Conservation (phyloP, 1,140 invertebrate genomes). For the Coboldia fuscipes region DNA sequence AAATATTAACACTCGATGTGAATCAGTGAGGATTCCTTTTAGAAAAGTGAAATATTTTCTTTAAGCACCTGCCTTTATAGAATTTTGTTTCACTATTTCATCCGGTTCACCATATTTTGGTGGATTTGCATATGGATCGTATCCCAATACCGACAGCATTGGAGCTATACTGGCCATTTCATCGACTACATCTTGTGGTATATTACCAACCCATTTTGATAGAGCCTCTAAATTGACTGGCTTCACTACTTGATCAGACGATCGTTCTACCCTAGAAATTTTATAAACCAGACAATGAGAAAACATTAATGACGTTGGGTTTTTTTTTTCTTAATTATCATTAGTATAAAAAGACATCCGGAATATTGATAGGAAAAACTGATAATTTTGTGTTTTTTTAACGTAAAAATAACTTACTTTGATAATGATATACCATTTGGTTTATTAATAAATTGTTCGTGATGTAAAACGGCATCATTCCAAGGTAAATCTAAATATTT, state of each 20-base stretch:
- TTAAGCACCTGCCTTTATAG: slow-evolving; percentile 26
- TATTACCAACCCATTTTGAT: slow-evolving; percentile 86
- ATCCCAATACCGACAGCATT: slow-evolving; percentile 78
- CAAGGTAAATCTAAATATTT: slow-evolving; percentile 83
- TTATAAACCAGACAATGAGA: slow-evolving; percentile 3
- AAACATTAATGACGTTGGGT: background rate
- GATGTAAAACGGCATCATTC: slow-evolving; percentile 90
- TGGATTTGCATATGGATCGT: slow-evolving; percentile 85
- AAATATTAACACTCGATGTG: too few relatives aligned
- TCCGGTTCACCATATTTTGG: slow-evolving; percentile 82
- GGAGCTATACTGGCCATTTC: slow-evolving; percentile 84
- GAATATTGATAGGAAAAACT: slow-evolving; percentile 2
- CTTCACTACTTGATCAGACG: slow-evolving; percentile 96
- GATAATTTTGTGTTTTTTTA: background rate
- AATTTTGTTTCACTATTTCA: slow-evolving; percentile 63
- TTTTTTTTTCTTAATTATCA: background rate
- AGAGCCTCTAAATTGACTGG: slow-evolving; percentile 92
- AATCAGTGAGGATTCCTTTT: too few relatives aligned
- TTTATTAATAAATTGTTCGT: slow-evolving; percentile 92
- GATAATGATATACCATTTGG: slow-evolving; percentile 77
- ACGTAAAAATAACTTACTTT: slow-evolving; percentile 46
- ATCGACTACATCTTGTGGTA: slow-evolving; percentile 73
- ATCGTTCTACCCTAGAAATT: slow-evolving; percentile 73
- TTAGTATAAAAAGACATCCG: background rate
- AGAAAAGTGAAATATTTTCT: too few relatives aligned